Evolutionary conservation across 64 coral and sea anemone species (phyloP).

Genomic region (Montipora foliosa): DNA sequence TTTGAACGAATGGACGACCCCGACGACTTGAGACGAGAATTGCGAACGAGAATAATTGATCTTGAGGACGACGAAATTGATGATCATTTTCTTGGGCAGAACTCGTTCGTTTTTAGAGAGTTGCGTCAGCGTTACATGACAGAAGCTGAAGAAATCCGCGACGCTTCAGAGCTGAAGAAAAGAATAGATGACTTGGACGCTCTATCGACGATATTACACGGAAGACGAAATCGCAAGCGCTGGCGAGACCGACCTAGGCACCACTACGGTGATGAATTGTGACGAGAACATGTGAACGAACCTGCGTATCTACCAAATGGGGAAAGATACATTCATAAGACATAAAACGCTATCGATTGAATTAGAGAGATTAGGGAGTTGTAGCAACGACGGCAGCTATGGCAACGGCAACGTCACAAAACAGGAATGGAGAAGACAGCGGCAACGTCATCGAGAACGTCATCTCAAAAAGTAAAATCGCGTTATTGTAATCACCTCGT

Average conservation of each 20-base stretch:
- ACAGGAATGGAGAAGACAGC: no score
- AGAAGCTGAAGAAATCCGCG: slow-evolving; percentile 67
- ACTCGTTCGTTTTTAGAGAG: slow-evolving; percentile 56
- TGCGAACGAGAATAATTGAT: slow-evolving; percentile 59
- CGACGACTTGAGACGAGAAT: slow-evolving; percentile 72
- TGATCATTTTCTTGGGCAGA: slow-evolving; percentile 4
- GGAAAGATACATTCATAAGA: no score
- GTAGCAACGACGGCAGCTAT: no score
- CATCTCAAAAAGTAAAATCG: no score
- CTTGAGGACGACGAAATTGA: slow-evolving; percentile 26
- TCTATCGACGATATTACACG: slow-evolving; percentile 59
- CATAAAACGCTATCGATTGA: no score
- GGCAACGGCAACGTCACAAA: no score
- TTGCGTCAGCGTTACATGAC: slow-evolving; percentile 58
- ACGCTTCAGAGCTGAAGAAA: slow-evolving; percentile 70
- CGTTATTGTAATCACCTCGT: no score
- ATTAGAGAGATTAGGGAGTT: no score
- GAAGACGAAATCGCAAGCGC: background rate
- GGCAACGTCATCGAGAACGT: no score
- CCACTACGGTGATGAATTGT: slow-evolving; percentile 10
- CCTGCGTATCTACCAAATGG: no score
- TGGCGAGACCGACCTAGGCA: background rate
- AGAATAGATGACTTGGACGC: slow-evolving; percentile 81
- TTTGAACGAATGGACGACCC: slow-evolving; percentile 49
- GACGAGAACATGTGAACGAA: background rate